Base-by-base conservation (phyloP, 2,888 invertebrate genomes). In the Leptura quadrifasciata region DNA sequence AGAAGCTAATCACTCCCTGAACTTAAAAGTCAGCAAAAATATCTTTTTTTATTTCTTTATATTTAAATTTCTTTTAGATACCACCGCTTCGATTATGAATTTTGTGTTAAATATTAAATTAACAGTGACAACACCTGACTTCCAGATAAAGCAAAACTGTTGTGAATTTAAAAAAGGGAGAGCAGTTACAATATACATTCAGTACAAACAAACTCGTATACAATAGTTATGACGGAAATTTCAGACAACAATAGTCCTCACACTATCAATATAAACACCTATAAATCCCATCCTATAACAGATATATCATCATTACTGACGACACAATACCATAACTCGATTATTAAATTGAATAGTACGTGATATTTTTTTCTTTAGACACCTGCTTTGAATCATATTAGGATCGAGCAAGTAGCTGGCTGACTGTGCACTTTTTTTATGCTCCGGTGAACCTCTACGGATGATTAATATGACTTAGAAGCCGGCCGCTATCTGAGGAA, bases 341-440 rank as follows among this genome's bases (percentile, higher is more conserved):
- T 47, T 47, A 47, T n/a, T 47, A n/a, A 47, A 47, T 47, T 47
- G 47, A 47, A 47, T 47, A 15, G 21, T 21, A 60, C 60, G 27
- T 60, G 27, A 4, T 27, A n/a, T 60, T 60, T 60, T 57, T 60
- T 60, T 60, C 8, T 31, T 60, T 60, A 60, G 60, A 60, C 60
- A 60, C 60, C 60, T 60, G 60, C 60, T 60, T n/a, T 17, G 24
- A 27, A 60, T 20, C 17, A 55, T 21, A 58, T 24, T 39, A 39
- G 12, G 5, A 2, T 15, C 24, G 10, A 57, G 31, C 63, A 39
- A 21, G 64, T 15, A 21, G 47, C 10, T 15, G n/a, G 64, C 47
- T 10, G 47, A 65, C 47, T 47, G 52, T 8, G 21, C 18, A 9
- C 21, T 17, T 21, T 39, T 65, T 47, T 65, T 52, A 39, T 21